Evolutionary conservation across 2,888 invertebrate genomes (phyloP), one percentile per base, ranked within the genome.

Genomic region (Eupithecia inturbata): DNA sequence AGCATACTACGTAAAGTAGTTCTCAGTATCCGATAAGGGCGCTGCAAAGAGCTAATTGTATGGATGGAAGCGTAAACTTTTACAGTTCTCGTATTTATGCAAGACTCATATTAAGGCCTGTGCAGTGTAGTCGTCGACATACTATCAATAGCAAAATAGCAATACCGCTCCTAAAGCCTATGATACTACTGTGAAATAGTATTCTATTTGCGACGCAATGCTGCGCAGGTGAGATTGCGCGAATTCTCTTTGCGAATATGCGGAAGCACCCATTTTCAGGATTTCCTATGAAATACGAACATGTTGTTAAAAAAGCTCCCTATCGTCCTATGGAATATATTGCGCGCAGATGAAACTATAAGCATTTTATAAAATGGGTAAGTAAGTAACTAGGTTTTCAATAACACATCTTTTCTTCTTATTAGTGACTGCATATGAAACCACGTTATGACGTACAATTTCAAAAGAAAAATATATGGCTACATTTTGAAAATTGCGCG

Each of bases 171-270:
- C 75, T 71, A 68, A 75, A 73, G 72, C 75, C 71, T 26, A 57
- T 63, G 75, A 72, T 72, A 76, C 73, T n/a, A 73, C 73, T 76
- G 73, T 71, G 68, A 71, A 73, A 76, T 76, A 68, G 71, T 60
- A 76, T 71, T 73, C 75, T 71, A 76, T 69, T 73, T 72, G 72
- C 67, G 62, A 67, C 72, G 70, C 68, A 66, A 64, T 64, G 70
- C 57, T 22, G 57, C 64, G 19, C 68, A 76, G 76, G 73, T 73
- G 76, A 68, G 66, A 73, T 73, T 76, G 73, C 28, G n/a, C 26
- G 57, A 57, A 49, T 64, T 31, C 67, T 70, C 68, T 73, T 45
- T 64, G 63, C 41, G 68, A 36, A 72, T 72, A 67, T 36, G 75
- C 41, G 31, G 49, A n/a, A 60, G 57, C 60, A 5, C 68, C 36